Base-by-base conservation (phyloP, 2,113 vertebrate species). In the Melanotaenia duboulayi region DNA sequence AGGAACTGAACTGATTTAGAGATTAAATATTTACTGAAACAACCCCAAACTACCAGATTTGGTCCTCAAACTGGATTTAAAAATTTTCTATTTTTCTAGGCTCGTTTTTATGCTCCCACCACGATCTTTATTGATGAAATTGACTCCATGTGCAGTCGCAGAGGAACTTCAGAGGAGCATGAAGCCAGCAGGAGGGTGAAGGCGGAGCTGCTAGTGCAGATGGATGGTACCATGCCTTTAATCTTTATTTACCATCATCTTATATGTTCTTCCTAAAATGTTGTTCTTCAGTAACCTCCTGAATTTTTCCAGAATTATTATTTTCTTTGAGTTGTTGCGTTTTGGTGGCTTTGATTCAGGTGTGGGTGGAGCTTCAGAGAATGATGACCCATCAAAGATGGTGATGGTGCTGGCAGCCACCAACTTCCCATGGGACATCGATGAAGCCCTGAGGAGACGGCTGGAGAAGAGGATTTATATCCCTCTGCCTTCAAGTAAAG, bases 41-140 rank as follows among this genome's bases (percentile, higher is more conserved):
- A 35, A 35, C 32, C 8, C 32, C 4, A 35, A 35, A 35, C 32
- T 9, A 35, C 5, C 32, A 35, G 4, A 28, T 28, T 28, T 28
- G 28, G 28, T 28, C 28, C 6, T 28, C 3, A 28, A 28, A 28
- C 3, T 28, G 28, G 28, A 35, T 35, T 35, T 35, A 35, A 35
- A 28, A 35, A 5, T 9, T 8, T 35, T 35, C 4, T 28, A 28
- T 28, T 28, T 13, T 7, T 78, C n/a, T 84, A 99, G 98, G 98
- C 98, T 42, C 94, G 97, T 72, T 98, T 97, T 90, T 99, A 99
- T 39, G 97, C 98, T 79, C 98, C 98, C 1, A 96, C 97, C 25
- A 99, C 98, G 2, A 99, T 99, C 92, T 99, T 99, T 90, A 97
- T 99, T 32, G 97, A 99, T 68, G 98, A 99, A 78, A 99, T 99